Base-by-base conservation (phyloP, 2,888 invertebrate genomes). In the Criorhina ranunculi region DNA sequence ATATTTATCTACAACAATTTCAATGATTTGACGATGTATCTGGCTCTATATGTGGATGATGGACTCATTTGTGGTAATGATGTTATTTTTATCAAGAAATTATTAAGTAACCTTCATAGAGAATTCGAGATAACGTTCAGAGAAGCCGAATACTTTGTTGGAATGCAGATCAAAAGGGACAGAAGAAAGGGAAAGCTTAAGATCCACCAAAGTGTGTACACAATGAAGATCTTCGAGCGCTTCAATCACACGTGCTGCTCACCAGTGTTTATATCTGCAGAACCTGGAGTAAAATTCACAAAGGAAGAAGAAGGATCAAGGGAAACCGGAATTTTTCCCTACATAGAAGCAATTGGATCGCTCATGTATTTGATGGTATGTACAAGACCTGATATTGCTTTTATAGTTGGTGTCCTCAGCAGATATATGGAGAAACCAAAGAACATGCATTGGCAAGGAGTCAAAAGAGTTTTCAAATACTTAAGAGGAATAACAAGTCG, bases 41-140 rank as follows among this genome's bases (percentile, higher is more conserved):
- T 88, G 1, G 86, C 86, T 5, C 62, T 88, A 2, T 88, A 87
- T 79, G 88, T 89, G 9, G 88, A 88, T 40, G 88, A 88, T 76
- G 88, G 88, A 33, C 59, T 88, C 9, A 73, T 88, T 33, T 77
- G 77, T 29, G 77, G 73, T 6, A 86, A 69, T 17, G 42, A 77
- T 24, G 42, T 40, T 19, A n/a, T 42, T 31, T 19, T 3, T 69
- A 42, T 55, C 31, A 11, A 64, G 17, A 17, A 55, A 2, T 9
- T 64, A 0, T 5, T 64, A 33, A 9, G 8, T 6, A 11, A 51
- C 11, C 51, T 64, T 24, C 46, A 64, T 31, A 7, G 40, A 24
- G 24, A 37, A n/a, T 60, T 60, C 5, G 85, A 70, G 12, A 53
- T 75, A 12, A 86, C 64, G 0, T 37, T 31, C 19, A 72, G n/a